A percentile compares a stretch with the other conserved stretches of the same genome.
Conservation (phyloP, 2,113 vertebrate species). For the Pterocles orientalis region DNA sequence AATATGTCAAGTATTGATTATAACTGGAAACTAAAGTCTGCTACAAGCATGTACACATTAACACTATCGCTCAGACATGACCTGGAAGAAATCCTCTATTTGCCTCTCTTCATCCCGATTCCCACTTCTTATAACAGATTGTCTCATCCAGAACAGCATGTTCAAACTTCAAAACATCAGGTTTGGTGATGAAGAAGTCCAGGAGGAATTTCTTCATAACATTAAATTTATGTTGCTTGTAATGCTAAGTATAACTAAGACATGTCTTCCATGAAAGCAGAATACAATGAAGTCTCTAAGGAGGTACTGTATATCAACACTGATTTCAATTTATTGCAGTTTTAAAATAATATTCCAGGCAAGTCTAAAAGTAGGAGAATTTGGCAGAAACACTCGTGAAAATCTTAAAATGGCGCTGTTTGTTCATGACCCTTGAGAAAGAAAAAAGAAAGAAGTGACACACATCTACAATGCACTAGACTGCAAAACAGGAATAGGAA, state of each 20-base stretch:
- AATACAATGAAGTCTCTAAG: background rate
- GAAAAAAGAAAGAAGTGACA: background rate
- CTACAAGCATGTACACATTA: slow-evolving; percentile 26
- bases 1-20: slow-evolving; percentile 44
- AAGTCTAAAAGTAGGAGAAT: background rate
- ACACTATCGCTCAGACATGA: background rate
- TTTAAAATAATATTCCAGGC: slow-evolving; percentile 8
- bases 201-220: slow-evolving; percentile 27
- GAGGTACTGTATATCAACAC: background rate
- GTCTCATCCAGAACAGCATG: background rate
- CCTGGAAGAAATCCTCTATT: slow-evolving; percentile 32
- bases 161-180: slow-evolving; percentile 31
- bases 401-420: background rate
- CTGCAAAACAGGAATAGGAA: background rate
- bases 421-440: background rate
- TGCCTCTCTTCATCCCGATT: background rate
- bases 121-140: background rate
- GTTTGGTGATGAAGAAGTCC: slow-evolving; percentile 24
- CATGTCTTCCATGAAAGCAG: background rate
- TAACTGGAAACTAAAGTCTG: background rate
- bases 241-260: slow-evolving; percentile 8
- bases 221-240: background rate
- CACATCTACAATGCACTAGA: background rate
- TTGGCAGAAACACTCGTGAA: background rate
- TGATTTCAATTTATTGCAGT: background rate